These are phyloP conservation scores for Leptopilina drosophilae DNA, from an alignment of 2,888 invertebrate species.

Conservation along the genomic window DNA sequence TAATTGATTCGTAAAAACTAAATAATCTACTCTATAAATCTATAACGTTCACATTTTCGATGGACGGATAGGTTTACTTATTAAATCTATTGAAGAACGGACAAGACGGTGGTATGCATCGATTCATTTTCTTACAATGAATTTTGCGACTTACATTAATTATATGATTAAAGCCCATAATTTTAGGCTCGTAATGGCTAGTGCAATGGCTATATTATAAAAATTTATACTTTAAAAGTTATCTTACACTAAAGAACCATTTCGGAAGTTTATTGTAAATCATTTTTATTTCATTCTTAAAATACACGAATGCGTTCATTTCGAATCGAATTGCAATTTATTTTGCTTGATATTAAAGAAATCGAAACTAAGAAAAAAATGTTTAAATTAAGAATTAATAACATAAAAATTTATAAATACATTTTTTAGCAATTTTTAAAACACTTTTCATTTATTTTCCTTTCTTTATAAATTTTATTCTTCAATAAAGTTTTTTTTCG, in stretches of 20 bases:
- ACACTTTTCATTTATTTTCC: no score
- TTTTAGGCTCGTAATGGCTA: conserved; percentile 24
- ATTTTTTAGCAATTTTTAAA: no score
- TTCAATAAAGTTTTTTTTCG: no score
- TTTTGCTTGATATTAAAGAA: no score
- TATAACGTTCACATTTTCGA: conserved; percentile 26
- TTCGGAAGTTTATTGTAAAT: not conserved
- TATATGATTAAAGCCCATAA: conserved; percentile 11
- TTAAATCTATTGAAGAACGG: conserved; percentile 37
- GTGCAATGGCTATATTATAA: conserved; percentile 15
- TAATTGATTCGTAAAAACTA: no score
- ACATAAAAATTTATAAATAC: no score
- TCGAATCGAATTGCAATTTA: no score
- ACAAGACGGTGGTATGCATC: conserved; percentile 37
- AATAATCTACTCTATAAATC: conserved; percentile 20
- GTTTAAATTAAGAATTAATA: no score
- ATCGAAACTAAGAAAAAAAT: no score
- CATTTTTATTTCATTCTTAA: not conserved
- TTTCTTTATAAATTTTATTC: no score
- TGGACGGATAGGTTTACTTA: conserved; percentile 34
- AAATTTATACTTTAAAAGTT: not conserved
- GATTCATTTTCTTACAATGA: conserved; percentile 15
- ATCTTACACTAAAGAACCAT: not conserved
- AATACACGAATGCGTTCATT: no score
- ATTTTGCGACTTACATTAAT: conserved; percentile 16